A percentile compares a stretch with the other conserved stretches of the same genome.
These are phyloP conservation scores for Mustelus asterias DNA, from an alignment of 2,113 vertebrate species.

Conservation along the genomic window DNA sequence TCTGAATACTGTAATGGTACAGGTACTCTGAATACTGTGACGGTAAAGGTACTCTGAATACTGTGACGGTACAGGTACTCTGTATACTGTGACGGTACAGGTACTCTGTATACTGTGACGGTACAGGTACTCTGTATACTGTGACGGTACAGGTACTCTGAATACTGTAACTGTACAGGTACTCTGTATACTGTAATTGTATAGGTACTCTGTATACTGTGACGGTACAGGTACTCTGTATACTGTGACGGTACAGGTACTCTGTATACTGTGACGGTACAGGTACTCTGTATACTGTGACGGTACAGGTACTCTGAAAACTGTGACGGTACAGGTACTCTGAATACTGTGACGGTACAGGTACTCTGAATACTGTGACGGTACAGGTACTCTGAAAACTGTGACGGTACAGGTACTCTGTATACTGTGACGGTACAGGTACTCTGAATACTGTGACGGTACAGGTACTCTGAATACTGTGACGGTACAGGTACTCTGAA, in stretches of 20 bases:
- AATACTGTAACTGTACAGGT: too few species aligned
- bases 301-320: background rate
- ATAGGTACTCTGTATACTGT: background rate
- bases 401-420: background rate
- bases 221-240: too few species aligned
- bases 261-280: too few species aligned
- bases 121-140: too few species aligned
- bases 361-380: background rate
- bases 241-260: too few species aligned
- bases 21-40: background rate
- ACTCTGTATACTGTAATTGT: background rate
- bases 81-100: too few species aligned
- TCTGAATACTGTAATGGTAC: too few species aligned
- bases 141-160: too few species aligned
- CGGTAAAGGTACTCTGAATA: too few species aligned
- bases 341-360: background rate
- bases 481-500: background rate
- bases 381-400: background rate
- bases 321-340: background rate
- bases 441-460: background rate
- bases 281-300: background rate
- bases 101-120: too few species aligned
- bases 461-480: background rate
- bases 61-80: too few species aligned
- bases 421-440: background rate